These are phyloP conservation scores for Agrotis ipsilon DNA, from an alignment of 2,888 invertebrate genomes.

Conservation along the genomic window DNA sequence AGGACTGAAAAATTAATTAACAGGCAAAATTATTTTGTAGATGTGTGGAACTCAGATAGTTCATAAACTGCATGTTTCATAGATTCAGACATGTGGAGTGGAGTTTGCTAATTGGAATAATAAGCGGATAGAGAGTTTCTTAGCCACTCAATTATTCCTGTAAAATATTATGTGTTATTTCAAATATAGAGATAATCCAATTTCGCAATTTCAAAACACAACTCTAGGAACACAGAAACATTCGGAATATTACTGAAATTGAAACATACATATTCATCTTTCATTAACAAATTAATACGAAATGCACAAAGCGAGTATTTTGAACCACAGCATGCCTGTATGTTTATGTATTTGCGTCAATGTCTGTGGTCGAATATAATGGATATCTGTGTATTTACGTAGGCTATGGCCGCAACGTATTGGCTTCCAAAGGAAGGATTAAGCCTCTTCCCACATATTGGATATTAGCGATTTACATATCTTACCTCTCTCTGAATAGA, in stretches of 20 bases:
- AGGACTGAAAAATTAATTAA: no score
- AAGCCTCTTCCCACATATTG: constrained; percentile 54
- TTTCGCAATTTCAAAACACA: neutral
- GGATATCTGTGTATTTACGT: constrained; percentile 20
- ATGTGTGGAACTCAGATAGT: no score
- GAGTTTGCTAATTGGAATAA: no score
- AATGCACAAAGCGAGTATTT: constrained; percentile 47
- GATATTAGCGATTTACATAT: constrained; percentile 62
- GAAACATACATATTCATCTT: constrained; percentile 32
- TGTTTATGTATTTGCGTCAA: constrained; percentile 39
- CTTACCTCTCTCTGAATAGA: constrained; percentile 48
- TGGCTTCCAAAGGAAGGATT: constrained; percentile 60
- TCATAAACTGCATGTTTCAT: no score
- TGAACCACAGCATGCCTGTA: neutral
- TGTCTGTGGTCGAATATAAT: constrained; percentile 43
- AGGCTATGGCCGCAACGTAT: constrained; percentile 46
- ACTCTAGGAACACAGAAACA: neutral
- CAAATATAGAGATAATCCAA: neutral
- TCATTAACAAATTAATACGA: constrained; percentile 27
- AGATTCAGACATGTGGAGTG: no score
- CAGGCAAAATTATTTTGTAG: no score
- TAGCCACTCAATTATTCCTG: neutral
- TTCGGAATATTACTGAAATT: constrained; percentile 3
- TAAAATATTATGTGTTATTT: no score
- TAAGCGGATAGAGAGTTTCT: no score